Evolutionary conservation across 2,888 invertebrate species (phyloP).

Genomic region (Euzophera pinguis): DNA sequence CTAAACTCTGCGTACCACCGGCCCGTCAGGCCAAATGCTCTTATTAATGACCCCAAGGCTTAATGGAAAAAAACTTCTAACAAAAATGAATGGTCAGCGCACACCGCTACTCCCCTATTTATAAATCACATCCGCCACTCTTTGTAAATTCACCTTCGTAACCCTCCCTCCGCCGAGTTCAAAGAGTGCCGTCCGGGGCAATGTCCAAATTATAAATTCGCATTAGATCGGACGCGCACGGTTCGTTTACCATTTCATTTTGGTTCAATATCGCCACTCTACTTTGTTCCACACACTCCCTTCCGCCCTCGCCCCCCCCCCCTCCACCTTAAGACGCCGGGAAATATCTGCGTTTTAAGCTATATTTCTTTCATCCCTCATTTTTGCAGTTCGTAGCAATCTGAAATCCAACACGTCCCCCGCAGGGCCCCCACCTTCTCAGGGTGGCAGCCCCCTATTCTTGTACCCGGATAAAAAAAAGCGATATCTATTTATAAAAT

Average conservation of each 20-base stretch:
- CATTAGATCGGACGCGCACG: constrained; percentile 80
- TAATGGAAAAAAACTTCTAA: constrained; percentile 53
- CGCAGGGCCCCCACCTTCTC: constrained; percentile 62
- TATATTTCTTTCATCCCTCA: constrained; percentile 82
- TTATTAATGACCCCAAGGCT: constrained; percentile 52
- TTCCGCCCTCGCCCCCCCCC: constrained; percentile 46
- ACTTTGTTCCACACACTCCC: constrained; percentile 80
- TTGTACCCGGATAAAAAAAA: constrained; percentile 79
- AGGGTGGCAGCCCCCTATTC: constrained; percentile 73
- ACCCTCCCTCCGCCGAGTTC: constrained; percentile 63
- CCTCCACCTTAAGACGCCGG: constrained; percentile 76
- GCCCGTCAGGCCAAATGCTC: constrained; percentile 51
- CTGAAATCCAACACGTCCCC: constrained; percentile 81
- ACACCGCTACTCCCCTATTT: constrained; percentile 55
- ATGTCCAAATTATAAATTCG: constrained; percentile 80
- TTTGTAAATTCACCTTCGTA: constrained; percentile 66
- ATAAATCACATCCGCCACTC: constrained; percentile 71
- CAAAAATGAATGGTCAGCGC: constrained; percentile 54
- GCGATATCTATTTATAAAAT: constrained; percentile 80
- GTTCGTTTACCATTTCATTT: constrained; percentile 80
- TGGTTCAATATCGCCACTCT: constrained; percentile 79
- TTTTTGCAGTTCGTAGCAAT: constrained; percentile 82
- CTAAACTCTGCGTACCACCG: constrained; percentile 65
- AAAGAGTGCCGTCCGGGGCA: constrained; percentile 72
- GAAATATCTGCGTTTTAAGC: constrained; percentile 81